Evolutionary conservation across 2,797 vertebrate species (phyloP), one percentile per base, ranked within the genome.

Genomic region (Poecile montanus): DNA sequence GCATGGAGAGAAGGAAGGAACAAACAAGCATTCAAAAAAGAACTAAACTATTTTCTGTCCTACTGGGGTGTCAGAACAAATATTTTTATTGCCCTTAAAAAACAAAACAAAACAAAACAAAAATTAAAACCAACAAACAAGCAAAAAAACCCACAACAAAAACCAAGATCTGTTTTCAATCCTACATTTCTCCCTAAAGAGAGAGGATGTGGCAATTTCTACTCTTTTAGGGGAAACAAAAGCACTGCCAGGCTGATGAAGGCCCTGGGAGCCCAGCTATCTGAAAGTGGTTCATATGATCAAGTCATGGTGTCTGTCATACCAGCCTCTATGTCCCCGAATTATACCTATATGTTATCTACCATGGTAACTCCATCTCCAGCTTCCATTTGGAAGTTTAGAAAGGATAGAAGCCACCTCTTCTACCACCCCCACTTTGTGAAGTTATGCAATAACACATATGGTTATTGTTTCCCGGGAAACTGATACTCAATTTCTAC

Each of bases 391-490:
- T 92, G 76, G 44, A 32, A 23, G 5, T 44, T 56, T 30, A 57
- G 29, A 77, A 85, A 77, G 23, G 7, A 32, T 4, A 56, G 40
- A 77, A 91, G 30, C 25, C 91, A 91, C 44, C 44, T 88, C 62
- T 95, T 91, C 77, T 44, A 30, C 19, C 81, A 14, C 5, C 11
- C 7, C 13, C 32, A 56, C 11, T 30, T 38, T 23, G 53, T 19
- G 20, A 65, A 91, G 60, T 88, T 88, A 61, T 82, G 45, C 86
- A 80, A 83, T 70, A 76, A 80, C 92, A 76, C 47, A 20, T 32
- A 79, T 18, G 5, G 7, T 72, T 96, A 84, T 68, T 74, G 73
- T 96, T 97, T 75, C 92, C 81, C 91, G 23, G 94, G 94, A 96
- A 97, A 97, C 93, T 4, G n/a, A 78, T 47, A 87, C 70, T 96